These are phyloP conservation scores for Patella pellucida DNA, from an alignment of 2,888 invertebrate genomes.

Conservation along the genomic window DNA sequence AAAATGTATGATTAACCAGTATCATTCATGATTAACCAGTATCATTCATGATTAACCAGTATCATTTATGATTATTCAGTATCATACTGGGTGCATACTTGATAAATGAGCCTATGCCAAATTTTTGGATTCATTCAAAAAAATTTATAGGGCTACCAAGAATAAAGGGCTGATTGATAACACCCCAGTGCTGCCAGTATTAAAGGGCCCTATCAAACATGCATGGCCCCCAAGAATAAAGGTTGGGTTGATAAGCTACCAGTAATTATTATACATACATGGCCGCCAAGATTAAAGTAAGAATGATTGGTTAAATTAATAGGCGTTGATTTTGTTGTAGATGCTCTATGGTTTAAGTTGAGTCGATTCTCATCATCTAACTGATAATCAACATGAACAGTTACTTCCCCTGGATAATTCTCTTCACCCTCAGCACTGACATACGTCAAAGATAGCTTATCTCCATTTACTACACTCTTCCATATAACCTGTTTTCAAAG, in stretches of 20 bases:
- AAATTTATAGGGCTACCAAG: too few relatives aligned
- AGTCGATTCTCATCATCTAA: slow-evolving; percentile 5
- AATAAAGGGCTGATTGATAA: too few relatives aligned
- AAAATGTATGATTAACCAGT: too few relatives aligned
- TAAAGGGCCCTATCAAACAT: too few relatives aligned
- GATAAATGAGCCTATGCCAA: too few relatives aligned
- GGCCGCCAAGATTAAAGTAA: background rate
- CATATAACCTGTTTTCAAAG: slow-evolving; percentile 38
- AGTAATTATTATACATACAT: background rate
- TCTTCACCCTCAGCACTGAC: slow-evolving; percentile 30
- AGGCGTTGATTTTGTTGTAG: background rate
- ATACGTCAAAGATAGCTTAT: slow-evolving; percentile 80
- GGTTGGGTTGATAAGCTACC: background rate
- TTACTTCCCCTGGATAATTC: slow-evolving; percentile 29
- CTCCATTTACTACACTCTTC: slow-evolving; percentile 52
- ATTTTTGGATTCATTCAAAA: too few relatives aligned
- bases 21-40: too few relatives aligned
- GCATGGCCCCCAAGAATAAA: too few relatives aligned
- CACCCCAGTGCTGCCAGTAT: too few relatives aligned
- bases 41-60: too few relatives aligned
- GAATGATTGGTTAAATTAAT: background rate
- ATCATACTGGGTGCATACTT: too few relatives aligned
- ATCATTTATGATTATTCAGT: too few relatives aligned
- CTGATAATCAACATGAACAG: background rate
- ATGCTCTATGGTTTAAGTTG: background rate